phyloP scores from a whole-genome alignment of 2,888 invertebrate genomes.

The Mantis religiosa region DNA sequence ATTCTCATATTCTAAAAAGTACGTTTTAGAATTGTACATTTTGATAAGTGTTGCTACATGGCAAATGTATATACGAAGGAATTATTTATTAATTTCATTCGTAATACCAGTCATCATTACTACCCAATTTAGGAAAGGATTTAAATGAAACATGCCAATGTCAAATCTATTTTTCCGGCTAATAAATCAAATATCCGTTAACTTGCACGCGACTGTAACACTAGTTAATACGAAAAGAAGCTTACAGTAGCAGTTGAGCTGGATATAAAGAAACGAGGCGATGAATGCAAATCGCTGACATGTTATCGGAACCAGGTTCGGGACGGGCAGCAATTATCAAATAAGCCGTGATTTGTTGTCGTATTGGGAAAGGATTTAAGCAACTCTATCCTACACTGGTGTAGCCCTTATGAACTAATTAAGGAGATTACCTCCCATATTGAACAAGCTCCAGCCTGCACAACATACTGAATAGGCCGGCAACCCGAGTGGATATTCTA shows the following conservation, averaged over 20 bases:
- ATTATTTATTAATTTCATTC: too few relatives aligned
- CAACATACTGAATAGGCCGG: not conserved
- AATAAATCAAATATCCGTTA: not conserved
- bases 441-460: not conserved
- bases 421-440: not conserved
- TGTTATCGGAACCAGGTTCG: not conserved
- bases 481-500: not conserved
- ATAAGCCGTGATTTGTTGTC: constrained; percentile 4
- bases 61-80: too few relatives aligned
- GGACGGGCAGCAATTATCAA: not conserved
- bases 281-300: not conserved
- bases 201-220: not conserved
- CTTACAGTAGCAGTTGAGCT: not conserved
- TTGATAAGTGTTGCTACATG: too few relatives aligned
- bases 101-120: too few relatives aligned
- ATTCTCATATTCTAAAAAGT: too few relatives aligned
- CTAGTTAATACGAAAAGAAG: not conserved
- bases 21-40: too few relatives aligned
- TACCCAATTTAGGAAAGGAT: too few relatives aligned
- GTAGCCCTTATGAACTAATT: not conserved
- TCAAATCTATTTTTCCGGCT: not conserved
- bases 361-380: not conserved
- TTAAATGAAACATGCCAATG: too few relatives aligned
- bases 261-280: not conserved
- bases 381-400: not conserved